Evolutionary conservation across 2,113 vertebrate species (phyloP).

Genomic region (Scalopus aquaticus): DNA sequence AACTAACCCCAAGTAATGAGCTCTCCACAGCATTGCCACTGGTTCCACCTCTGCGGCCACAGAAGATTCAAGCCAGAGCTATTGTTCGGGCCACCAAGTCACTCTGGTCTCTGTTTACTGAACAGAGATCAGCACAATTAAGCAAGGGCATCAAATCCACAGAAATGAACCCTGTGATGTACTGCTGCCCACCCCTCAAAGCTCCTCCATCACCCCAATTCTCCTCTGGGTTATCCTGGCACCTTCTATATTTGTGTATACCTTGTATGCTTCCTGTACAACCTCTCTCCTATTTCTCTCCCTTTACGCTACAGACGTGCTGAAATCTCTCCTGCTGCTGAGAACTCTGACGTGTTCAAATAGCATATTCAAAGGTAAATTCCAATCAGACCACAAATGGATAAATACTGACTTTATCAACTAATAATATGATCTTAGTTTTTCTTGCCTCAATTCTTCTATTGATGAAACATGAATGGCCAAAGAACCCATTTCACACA

Average conservation of each 20-base stretch:
- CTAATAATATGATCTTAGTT: background rate
- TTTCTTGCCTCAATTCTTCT: background rate
- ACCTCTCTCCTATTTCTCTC: background rate
- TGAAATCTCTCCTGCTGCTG: background rate
- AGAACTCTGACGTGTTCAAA: background rate
- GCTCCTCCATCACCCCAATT: background rate
- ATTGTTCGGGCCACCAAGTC: fast-evolving
- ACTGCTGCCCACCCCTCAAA: background rate
- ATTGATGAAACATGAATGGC: background rate
- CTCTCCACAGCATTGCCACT: background rate
- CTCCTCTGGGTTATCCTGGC: background rate
- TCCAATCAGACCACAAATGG: background rate
- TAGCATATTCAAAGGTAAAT: background rate
- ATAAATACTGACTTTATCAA: background rate
- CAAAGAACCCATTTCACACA: background rate
- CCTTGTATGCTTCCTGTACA: background rate
- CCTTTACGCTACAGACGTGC: background rate
- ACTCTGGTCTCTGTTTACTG: background rate
- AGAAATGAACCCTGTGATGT: background rate
- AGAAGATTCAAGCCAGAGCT: background rate
- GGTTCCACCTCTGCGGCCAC: too few relatives aligned
- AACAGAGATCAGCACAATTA: background rate
- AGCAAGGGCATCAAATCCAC: background rate
- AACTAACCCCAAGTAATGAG: background rate
- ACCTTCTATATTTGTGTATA: background rate